These are phyloP conservation scores for Caiman crocodilus DNA, from an alignment of 2,797 vertebrate genomes.

Conservation along the genomic window DNA sequence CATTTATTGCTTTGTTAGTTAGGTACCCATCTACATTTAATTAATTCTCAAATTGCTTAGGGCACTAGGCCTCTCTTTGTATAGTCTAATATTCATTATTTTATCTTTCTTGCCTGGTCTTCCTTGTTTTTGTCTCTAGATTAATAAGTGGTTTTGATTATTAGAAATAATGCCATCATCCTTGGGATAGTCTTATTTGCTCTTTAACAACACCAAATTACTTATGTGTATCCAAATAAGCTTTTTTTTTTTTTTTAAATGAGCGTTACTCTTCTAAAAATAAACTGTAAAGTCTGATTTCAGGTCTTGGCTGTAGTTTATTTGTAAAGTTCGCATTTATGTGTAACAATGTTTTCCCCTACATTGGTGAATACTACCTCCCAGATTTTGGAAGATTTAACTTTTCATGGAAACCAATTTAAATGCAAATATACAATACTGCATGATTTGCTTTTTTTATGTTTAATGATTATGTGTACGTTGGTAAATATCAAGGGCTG, in stretches of 20 bases:
- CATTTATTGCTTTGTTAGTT: background rate
- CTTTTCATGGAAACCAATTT: conserved; percentile 35
- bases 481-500: background rate
- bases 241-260: background rate
- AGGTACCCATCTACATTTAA: background rate
- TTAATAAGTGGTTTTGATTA: background rate
- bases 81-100: background rate
- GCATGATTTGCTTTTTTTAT: conserved; percentile 39
- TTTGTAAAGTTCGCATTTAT: background rate
- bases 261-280: background rate
- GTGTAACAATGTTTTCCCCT: conserved; percentile 16
- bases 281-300: background rate
- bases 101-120: too few species aligned
- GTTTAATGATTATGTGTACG: background rate
- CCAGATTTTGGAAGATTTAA: conserved; percentile 27
- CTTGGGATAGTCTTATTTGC: background rate
- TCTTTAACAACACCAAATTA: background rate
- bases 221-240: background rate
- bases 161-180: background rate
- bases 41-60: background rate
- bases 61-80: background rate
- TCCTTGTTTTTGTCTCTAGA: background rate
- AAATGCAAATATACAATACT: conserved; percentile 30
- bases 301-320: background rate
- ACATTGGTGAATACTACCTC: background rate